Evolutionary conservation across 2,797 vertebrate species (phyloP), one percentile per base, ranked within the genome.

Genomic region (Pelochelys cantorii): DNA sequence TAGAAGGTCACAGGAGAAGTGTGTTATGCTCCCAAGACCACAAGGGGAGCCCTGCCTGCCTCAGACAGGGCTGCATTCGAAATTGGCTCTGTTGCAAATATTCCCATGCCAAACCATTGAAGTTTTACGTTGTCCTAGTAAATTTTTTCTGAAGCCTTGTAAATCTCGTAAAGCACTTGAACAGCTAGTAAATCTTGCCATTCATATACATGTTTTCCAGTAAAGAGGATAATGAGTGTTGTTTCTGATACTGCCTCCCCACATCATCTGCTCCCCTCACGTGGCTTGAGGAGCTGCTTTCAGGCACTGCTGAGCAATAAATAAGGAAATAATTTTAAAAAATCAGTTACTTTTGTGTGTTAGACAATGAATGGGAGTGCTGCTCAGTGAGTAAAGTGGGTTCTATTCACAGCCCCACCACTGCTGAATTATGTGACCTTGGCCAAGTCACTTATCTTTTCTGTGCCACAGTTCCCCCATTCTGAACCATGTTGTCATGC

Each of bases 41-140:
- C 74, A 96, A 93, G 84, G 56, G 56, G 90, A 96, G 81, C 90
- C 86, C 89, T 94, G 87, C 88, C 85, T 94, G 74, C 91, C 89
- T 92, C 93, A 97, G 91, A 90, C 91, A 90, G 88, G 93, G 29
- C 92, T 90, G 88, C 94, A 97, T 96, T 97, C 97, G 96, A 97
- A 97, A 97, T 93, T 97, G 97, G 95, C 97, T 97, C 87, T 57
- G 86, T 97, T 95, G 91, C 97, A 97, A 97, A 94, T 88, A 92
- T 97, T 97, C 97, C 96, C 95, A 97, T 97, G 97, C 96, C 91
- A 94, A 96, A 96, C 93, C 94, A 95, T 96, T 96, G 96, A 96
- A 96, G 96, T 97, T 97, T 97, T 97, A 97, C 93, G 90, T 95
- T 93, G 92, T 94, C 87, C 95, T 97, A 96, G 94, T 97, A 97